phyloP scores from a whole-genome alignment of 2,797 vertebrate species.

The Chaetophractus vellerosus region DNA sequence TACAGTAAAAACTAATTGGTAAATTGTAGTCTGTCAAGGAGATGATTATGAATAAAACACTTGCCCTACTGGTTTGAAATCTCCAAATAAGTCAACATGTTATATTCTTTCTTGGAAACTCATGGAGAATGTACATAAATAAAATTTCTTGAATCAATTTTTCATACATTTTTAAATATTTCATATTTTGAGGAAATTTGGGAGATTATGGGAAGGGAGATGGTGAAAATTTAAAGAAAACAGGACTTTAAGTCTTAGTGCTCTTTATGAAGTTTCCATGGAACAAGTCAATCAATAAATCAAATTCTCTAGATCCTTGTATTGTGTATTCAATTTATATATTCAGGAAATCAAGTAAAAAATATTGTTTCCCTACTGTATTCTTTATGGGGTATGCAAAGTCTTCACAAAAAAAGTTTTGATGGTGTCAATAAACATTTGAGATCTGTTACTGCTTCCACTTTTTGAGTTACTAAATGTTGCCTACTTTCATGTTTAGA shows the following conservation, averaged over 20 bases:
- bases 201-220: background rate
- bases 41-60: conserved; percentile 4
- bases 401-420: conserved; percentile 33
- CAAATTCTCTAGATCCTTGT: background rate
- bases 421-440: background rate
- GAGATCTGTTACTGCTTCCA: background rate
- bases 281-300: background rate
- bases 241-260: background rate
- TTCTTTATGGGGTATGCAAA: background rate
- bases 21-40: background rate
- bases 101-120: conserved; percentile 14
- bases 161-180: conserved; percentile 10
- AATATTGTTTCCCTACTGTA: background rate
- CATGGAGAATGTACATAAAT: background rate
- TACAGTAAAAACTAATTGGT: background rate
- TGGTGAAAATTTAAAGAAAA: background rate
- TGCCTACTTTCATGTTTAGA: background rate
- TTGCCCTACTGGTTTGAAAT: conserved; percentile 18
- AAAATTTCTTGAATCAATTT: background rate
- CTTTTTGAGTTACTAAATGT: conserved; percentile 33
- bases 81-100: background rate
- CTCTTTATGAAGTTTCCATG: background rate
- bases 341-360: conserved; percentile 45
- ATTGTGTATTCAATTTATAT: background rate
- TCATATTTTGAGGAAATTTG: conserved; percentile 1